Evolutionary conservation across 1,140 invertebrate genomes (phyloP).

Genomic region (Heliconius himera): DNA sequence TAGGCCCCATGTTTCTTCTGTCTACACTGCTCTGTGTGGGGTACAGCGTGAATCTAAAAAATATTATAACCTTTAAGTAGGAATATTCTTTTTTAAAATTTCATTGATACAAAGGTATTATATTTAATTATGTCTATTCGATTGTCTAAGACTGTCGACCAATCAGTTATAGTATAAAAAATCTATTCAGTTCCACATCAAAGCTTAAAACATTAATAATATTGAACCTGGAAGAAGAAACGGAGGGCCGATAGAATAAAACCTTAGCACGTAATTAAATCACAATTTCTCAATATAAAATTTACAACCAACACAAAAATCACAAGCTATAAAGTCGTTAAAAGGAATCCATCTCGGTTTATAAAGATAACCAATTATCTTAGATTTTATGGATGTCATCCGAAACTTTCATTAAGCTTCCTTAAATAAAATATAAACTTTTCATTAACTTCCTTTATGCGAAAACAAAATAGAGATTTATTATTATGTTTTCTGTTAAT

Average conservation of each 20-base stretch:
- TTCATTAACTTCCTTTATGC: slow-evolving; percentile 29
- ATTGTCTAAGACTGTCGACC: background rate
- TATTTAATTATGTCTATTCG: too few species aligned
- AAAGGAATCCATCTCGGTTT: background rate
- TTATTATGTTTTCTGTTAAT: background rate
- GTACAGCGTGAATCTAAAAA: too few species aligned
- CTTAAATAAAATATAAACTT: background rate
- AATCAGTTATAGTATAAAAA: background rate
- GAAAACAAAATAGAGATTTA: slow-evolving; percentile 42
- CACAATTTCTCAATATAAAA: slow-evolving; percentile 1
- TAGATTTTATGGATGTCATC: background rate
- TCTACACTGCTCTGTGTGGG: too few species aligned
- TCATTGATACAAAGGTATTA: too few species aligned
- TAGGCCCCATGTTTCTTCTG: too few species aligned
- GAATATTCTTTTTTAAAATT: too few species aligned
- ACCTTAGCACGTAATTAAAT: background rate
- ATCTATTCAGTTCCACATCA: background rate
- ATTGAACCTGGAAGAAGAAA: background rate
- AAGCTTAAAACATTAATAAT: background rate
- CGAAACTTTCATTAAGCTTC: background rate
- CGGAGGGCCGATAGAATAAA: background rate
- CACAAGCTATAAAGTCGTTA: background rate
- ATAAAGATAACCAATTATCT: slow-evolving; percentile 6
- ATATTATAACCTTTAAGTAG: too few species aligned
- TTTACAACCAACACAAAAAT: slow-evolving; percentile 1